Conservation (phyloP, 2,888 invertebrate species). For the Allygus modestus region DNA sequence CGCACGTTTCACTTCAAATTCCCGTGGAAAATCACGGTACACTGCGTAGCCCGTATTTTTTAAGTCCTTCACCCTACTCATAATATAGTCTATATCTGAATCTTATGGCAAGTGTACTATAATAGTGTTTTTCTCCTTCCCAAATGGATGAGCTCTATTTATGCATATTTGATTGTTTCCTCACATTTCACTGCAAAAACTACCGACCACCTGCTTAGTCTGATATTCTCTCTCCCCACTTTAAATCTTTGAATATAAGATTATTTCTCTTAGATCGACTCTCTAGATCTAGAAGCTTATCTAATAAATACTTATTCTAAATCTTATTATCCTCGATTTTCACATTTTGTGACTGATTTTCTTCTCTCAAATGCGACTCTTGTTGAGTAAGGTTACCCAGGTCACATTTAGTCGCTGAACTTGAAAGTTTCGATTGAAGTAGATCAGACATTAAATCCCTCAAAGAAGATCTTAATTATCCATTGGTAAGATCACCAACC, state of each 20-base stretch:
- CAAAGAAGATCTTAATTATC: neutral
- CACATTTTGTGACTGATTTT: neutral
- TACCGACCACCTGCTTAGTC: neutral
- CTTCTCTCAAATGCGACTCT: neutral
- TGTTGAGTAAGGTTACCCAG: neutral
- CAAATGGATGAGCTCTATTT: conserved; percentile 31
- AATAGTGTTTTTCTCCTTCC: neutral
- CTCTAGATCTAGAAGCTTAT: conserved; percentile 14
- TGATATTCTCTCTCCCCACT: neutral
- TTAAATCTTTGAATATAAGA: neutral
- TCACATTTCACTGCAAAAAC: neutral
- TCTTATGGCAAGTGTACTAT: conserved; percentile 27
- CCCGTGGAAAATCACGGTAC: conserved; percentile 11
- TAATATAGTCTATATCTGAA: conserved; percentile 10
- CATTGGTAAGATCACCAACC: neutral
- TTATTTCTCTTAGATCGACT: conserved; percentile 19
- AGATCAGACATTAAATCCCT: neutral
- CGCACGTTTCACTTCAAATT: conserved; percentile 1
- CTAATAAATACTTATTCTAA: neutral
- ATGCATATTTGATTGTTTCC: neutral
- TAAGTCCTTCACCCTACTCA: neutral
- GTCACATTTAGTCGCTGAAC: conserved; percentile 7
- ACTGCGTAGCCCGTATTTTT: conserved; percentile 10
- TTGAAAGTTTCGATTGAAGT: neutral
- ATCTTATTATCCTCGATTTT: neutral